Percentiles rank a stretch among this genome's conserved stretches.
Conservation (phyloP, 2,113 vertebrate species). For the Smithornis capensis region DNA sequence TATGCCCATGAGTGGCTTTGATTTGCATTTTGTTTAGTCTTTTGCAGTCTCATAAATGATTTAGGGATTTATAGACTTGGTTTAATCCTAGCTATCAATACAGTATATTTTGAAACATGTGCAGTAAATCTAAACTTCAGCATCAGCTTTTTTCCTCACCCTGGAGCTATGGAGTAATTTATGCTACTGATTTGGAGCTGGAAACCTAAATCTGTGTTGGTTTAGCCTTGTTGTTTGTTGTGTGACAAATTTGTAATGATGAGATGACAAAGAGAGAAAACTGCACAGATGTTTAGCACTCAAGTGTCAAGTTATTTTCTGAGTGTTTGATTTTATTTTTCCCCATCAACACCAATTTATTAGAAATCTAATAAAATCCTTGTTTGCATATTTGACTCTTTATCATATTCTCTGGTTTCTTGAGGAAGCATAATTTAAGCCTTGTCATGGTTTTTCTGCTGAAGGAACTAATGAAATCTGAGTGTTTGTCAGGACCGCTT, state of each 20-base stretch:
- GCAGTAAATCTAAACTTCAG: background rate
- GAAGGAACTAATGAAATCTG: background rate
- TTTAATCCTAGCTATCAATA: background rate
- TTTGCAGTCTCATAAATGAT: background rate
- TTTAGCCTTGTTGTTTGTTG: background rate
- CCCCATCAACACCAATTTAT: background rate
- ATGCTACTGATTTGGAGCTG: background rate
- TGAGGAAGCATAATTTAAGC: background rate
- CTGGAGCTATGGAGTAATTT: background rate
- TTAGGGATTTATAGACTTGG: background rate
- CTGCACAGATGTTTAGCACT: background rate
- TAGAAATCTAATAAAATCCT: background rate
- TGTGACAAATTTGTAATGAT: background rate
- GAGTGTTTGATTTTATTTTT: background rate
- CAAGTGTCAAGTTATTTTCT: background rate
- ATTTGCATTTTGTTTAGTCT: background rate
- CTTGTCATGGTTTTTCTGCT: background rate
- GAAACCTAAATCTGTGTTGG: background rate
- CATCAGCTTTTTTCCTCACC: background rate
- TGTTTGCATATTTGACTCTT: background rate
- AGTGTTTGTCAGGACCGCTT: background rate
- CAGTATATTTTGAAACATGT: background rate
- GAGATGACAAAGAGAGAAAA: background rate
- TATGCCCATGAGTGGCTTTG: background rate
- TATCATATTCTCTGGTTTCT: background rate